A percentile compares a stretch with the other conserved stretches of the same genome.
These are phyloP conservation scores for Margaritifera margaritifera DNA, from an alignment of 2,888 invertebrate species.

Conservation along the genomic window DNA sequence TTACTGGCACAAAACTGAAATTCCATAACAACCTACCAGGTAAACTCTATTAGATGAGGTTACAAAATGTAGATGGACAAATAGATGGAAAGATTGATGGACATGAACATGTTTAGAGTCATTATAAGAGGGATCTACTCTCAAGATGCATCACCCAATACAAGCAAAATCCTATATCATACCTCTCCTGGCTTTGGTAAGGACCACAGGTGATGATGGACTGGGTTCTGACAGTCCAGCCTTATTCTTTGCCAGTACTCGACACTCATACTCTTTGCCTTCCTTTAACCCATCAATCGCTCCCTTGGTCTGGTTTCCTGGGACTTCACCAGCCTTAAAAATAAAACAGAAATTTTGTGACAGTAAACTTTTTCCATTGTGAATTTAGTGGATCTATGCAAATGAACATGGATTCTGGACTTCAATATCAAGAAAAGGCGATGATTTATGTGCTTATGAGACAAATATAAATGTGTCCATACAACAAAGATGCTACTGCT, in stretches of 20 bases:
- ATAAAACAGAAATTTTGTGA: not conserved
- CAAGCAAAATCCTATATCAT: conserved; percentile 6
- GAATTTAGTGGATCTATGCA: not conserved
- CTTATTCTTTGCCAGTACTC: conserved; percentile 73
- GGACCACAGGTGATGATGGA: conserved; percentile 64
- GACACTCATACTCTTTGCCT: conserved; percentile 74
- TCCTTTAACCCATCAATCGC: conserved; percentile 86
- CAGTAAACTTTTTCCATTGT: not conserved
- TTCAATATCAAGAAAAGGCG: not conserved
- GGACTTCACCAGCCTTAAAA: conserved; percentile 78
- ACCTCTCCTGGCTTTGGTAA: conserved; percentile 72
- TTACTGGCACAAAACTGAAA: too few relatives aligned
- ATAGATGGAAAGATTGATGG: too few relatives aligned
- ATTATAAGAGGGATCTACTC: too few relatives aligned
- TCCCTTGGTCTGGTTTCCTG: conserved; percentile 87
- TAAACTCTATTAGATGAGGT: too few relatives aligned
- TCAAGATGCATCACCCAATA: not conserved
- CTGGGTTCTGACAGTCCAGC: conserved; percentile 72
- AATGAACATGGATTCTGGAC: not conserved
- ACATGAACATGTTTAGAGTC: too few relatives aligned
- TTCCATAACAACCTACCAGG: too few relatives aligned
- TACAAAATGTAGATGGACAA: too few relatives aligned
- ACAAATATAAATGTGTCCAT: too few relatives aligned
- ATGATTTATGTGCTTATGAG: too few relatives aligned
- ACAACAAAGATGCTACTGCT: too few relatives aligned